A percentile compares a stretch with the other conserved stretches of the same genome.
Evolutionary conservation across 1,140 invertebrate species (phyloP).

Genomic region (Lethocerus indicus): DNA sequence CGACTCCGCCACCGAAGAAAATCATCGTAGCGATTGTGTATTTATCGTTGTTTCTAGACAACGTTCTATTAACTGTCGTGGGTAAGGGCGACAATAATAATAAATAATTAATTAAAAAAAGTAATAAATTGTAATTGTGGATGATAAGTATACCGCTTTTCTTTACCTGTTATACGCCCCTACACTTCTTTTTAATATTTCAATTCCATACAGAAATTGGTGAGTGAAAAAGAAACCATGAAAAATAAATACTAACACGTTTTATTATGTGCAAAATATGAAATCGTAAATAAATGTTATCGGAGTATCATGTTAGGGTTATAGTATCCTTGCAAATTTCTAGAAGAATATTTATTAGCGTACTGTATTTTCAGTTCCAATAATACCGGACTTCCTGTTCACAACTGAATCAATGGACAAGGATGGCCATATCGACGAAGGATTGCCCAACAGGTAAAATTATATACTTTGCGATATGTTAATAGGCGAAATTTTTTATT

Average conservation of each 20-base stretch:
- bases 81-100: no score
- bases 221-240: background rate
- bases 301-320: no score
- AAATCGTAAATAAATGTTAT: no score
- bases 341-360: no score
- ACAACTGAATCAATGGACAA: conserved; percentile 25
- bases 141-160: no score
- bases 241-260: background rate
- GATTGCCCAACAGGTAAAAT: no score
- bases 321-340: no score
- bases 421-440: no score
- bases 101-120: no score
- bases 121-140: no score
- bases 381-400: conserved; percentile 67
- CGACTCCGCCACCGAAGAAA: no score
- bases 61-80: conserved; percentile 56
- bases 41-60: conserved; percentile 38
- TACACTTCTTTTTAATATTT: background rate
- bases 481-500: background rate
- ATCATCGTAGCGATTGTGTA: conserved; percentile 17
- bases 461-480: background rate
- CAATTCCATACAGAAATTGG: background rate
- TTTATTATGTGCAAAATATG: no score
- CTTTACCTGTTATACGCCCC: background rate
- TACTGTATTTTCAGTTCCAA: conserved; percentile 49